A percentile compares a stretch with the other conserved stretches of the same genome.
phyloP scores from a whole-genome alignment of 2,888 invertebrate genomes.

The Laspeyria flexula region DNA sequence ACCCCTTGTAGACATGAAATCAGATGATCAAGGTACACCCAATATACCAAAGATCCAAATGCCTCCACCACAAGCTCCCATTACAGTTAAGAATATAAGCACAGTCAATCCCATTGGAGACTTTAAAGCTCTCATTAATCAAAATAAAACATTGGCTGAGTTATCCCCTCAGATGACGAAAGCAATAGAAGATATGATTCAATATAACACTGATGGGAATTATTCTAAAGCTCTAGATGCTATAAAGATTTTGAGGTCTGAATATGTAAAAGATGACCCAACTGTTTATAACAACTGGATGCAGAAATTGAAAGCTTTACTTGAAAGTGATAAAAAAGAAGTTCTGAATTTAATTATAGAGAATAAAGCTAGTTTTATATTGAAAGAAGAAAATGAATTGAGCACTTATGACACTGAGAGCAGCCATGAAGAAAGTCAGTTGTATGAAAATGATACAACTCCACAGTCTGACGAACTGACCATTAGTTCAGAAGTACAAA shows the following conservation, averaged over 20 bases:
- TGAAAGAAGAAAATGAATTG: constrained; percentile 67
- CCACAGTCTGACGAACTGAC: constrained; percentile 68
- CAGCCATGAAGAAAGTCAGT: constrained; percentile 69
- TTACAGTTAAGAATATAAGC: constrained; percentile 76
- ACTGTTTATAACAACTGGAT: constrained; percentile 74
- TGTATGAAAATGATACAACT: constrained; percentile 77
- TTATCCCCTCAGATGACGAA: constrained; percentile 65
- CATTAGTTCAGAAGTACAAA: constrained; percentile 69
- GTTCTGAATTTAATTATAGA: constrained; percentile 60
- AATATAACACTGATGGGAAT: constrained; percentile 70
- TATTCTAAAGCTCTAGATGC: constrained; percentile 68
- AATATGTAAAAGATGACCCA: constrained; percentile 69
- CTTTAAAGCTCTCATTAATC: constrained; percentile 76
- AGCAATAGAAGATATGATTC: constrained; percentile 72
- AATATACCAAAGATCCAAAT: constrained; percentile 63
- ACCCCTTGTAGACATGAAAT: constrained; percentile 27
- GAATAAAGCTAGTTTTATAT: constrained; percentile 65
- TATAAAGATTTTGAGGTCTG: constrained; percentile 66
- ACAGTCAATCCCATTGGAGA: constrained; percentile 87
- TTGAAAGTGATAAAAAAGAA: constrained; percentile 62
- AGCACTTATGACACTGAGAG: constrained; percentile 64
- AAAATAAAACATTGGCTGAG: constrained; percentile 63
- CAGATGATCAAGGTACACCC: constrained; percentile 19
- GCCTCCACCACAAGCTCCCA: constrained; percentile 46
- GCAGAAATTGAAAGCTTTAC: constrained; percentile 62